A percentile compares a stretch with the other conserved stretches of the same genome.
Conservation (phyloP, 2,888 invertebrate species). For the Synergus laeviventris region DNA sequence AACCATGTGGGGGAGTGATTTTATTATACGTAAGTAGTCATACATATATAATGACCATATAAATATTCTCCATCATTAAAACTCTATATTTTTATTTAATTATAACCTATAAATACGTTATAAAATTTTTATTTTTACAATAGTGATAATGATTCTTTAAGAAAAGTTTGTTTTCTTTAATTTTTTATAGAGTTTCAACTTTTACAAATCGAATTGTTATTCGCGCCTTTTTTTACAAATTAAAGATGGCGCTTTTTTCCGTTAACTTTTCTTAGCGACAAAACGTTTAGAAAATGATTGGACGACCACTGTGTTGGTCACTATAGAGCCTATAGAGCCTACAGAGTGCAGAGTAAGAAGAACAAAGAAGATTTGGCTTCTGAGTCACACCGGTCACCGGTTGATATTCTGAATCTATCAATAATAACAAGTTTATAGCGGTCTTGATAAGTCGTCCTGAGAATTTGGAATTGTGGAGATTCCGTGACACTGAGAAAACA, state of each 20-base stretch:
- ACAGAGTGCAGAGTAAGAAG: neutral
- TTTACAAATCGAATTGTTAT: neutral
- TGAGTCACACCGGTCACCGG: neutral
- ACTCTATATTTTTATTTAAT: too few relatives aligned
- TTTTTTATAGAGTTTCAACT: neutral
- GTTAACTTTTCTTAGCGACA: constrained; percentile 4
- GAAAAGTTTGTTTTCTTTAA: neutral
- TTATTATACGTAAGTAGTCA: too few relatives aligned
- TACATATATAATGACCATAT: too few relatives aligned
- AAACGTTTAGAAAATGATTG: neutral
- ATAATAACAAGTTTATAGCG: neutral
- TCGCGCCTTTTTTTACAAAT: neutral
- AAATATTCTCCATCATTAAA: too few relatives aligned
- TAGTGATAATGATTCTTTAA: neutral
- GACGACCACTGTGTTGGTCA: too few relatives aligned
- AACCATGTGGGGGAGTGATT: too few relatives aligned
- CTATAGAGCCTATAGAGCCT: too few relatives aligned
- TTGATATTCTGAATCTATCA: neutral
- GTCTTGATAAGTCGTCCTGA: neutral
- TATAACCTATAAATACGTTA: too few relatives aligned
- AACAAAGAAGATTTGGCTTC: neutral
- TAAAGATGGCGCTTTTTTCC: constrained; percentile 20
- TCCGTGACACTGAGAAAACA: neutral
- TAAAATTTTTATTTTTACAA: too few relatives aligned
- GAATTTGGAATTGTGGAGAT: neutral